These are phyloP conservation scores for Rhopalosiphum maidis DNA, from an alignment of 1,140 invertebrate species.

Conservation along the genomic window DNA sequence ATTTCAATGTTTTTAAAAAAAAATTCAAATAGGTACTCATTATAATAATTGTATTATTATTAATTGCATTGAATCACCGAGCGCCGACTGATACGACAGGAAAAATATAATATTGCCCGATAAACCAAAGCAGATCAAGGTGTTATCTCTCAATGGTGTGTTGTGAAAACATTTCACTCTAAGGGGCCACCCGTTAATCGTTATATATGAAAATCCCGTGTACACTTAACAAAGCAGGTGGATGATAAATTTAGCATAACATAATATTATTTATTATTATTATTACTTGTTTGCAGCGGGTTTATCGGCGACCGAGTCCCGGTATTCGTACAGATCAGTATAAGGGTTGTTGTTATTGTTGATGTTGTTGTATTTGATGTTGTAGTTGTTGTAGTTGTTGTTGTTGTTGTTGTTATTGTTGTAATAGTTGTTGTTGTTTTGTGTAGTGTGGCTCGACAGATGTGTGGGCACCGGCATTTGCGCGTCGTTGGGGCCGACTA, in stretches of 20 bases:
- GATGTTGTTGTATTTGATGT: background rate
- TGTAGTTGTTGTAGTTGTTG: background rate
- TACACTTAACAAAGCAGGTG: background rate
- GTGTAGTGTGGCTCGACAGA: no score
- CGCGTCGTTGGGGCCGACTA: no score
- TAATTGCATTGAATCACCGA: background rate
- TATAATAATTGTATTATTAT: background rate
- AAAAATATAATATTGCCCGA: background rate
- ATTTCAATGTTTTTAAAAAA: background rate
- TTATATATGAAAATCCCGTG: background rate
- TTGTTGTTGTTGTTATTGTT: background rate
- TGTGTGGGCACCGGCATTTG: background rate
- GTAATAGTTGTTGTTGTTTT: background rate
- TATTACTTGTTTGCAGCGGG: slow-evolving; percentile 1
- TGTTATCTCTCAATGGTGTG: background rate
- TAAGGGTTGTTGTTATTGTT: background rate
- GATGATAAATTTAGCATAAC: background rate
- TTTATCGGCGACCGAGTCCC: background rate
- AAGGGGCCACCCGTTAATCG: background rate
- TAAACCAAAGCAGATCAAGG: background rate
- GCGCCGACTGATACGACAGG: background rate
- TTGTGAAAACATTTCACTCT: background rate
- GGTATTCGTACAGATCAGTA: background rate
- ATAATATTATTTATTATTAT: background rate
- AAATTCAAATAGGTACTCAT: background rate